phyloP scores from a whole-genome alignment of 2,113 vertebrate species.

The Neolamprologus ventralis region DNA sequence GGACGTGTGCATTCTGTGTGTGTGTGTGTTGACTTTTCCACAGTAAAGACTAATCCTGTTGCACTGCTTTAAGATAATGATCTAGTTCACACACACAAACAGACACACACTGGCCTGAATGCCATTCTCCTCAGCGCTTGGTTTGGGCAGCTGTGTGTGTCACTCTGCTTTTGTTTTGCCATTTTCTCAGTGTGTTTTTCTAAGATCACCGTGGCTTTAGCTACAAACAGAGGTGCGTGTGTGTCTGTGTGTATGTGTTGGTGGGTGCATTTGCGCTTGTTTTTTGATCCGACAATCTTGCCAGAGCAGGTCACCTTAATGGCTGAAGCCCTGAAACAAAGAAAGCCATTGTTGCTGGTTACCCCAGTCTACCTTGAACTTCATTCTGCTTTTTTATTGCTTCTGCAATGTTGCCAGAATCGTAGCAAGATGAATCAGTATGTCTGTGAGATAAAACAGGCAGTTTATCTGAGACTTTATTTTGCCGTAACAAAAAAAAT shows the following conservation, averaged over 20 bases:
- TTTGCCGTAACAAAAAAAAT: background rate
- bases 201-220: background rate
- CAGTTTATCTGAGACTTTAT: background rate
- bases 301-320: background rate
- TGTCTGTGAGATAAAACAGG: background rate
- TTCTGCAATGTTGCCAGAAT: background rate
- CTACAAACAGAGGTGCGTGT: background rate
- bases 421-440: background rate
- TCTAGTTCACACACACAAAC: background rate
- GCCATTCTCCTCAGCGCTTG: background rate
- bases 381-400: background rate
- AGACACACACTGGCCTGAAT: background rate
- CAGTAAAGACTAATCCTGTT: conserved; percentile 15
- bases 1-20: background rate
- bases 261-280: background rate
- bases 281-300: background rate
- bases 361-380: background rate
- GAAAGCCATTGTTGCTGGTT: background rate
- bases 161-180: background rate
- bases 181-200: conserved; percentile 17
- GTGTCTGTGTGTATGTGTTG: background rate
- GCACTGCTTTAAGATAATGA: conserved; percentile 26
- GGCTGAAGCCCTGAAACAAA: background rate
- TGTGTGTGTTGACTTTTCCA: background rate
- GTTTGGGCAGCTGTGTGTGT: conserved; percentile 2